Base-by-base conservation (phyloP, 2,888 invertebrate species). In the Leptothorax acervorum region DNA sequence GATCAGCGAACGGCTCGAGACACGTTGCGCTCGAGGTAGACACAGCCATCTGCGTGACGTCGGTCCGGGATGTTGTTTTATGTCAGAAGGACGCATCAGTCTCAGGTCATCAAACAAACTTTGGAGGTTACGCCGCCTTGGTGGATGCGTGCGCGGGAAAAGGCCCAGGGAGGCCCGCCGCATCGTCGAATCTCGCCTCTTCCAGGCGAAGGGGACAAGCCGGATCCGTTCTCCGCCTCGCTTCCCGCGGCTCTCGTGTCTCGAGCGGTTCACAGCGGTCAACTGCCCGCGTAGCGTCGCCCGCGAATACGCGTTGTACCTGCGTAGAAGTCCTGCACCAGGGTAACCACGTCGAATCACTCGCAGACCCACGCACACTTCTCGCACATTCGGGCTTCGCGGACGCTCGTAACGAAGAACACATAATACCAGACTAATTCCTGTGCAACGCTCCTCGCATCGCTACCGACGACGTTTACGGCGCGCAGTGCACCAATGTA, bases 341-440 rank as follows among this genome's bases (percentile, higher is more conserved):
- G 45, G 79, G 83, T n/a, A 86, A 63, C 86, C 86, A 87, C 68
- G 85, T 71, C 74, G 63, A 84, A 62, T 82, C 82, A 68, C 79
- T 87, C 71, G 78, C 82, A 85, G 65, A 18, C 63, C 31, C 83
- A 51, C 68, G 75, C 82, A 83, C 82, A 90, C 86, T 90, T 87
- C 75, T 73, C 75, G 85, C 90, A 91, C 84, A 88, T 66, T 85
- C 74, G 66, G 86, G 82, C 87, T 88, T 91, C 88, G 88, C 90
- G 86, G 87, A 91, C 86, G 65, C 82, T 84, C 62, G 75, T 11
- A 35, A 71, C 63, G 83, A 63, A 79, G 87, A 90, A 87, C 89
- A 90, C 91, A 86, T 89, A 88, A 86, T 89, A 88, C 87, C 85
- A 85, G 79, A 88, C 87, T 85, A 85, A 78, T 11, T 11, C 71